Base-by-base conservation (phyloP, 2,888 invertebrate species). In the Limenitis camilla region DNA sequence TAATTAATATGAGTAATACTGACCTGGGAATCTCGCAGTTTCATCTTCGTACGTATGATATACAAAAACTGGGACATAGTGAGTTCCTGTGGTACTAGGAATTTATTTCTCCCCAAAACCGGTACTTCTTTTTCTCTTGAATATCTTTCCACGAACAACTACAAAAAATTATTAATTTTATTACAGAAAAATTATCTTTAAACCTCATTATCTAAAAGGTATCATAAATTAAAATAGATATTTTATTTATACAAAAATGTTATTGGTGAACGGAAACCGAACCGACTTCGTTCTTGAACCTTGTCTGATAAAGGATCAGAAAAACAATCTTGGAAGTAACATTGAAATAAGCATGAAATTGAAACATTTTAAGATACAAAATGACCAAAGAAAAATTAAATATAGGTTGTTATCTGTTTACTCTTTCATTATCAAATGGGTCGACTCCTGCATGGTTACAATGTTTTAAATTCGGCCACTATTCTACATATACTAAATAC, bases 61-160 rank as follows among this genome's bases (percentile, higher is more conserved):
- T 92, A 92, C 31, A 94, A 90, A 68, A 96, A 94, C 83, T 96
- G 96, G 49, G 95, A 94, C 91, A 96, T 93, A 0, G 95, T 93
- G 8, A 96, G 90, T 73, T 95, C 96, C 81, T 95, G 93, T 2
- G 96, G 96, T 19, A 96, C 95, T 56, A 96, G 83, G 81, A 93
- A 96, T 76, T 96, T 96, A 28, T 92, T 92, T 76, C 95, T 94
- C 67, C 93, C 93, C 69, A 96, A 71, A 8, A 90, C 77, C 5
- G 96, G 95, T 47, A 96, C 88, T 58, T 91, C 90, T 43, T 89
- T 90, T 72, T 96, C 96, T 68, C 92, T 92, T 56, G 89, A 87
- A 72, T 91, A 95, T 66, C 93, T 84, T 76, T 95, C 93, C 39
- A 96, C 94, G 68, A 94, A 94, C 45, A 96, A 90, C 92, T 95